Evolutionary conservation across 2,888 invertebrate genomes (phyloP).

Genomic region (Harmothoe impar): DNA sequence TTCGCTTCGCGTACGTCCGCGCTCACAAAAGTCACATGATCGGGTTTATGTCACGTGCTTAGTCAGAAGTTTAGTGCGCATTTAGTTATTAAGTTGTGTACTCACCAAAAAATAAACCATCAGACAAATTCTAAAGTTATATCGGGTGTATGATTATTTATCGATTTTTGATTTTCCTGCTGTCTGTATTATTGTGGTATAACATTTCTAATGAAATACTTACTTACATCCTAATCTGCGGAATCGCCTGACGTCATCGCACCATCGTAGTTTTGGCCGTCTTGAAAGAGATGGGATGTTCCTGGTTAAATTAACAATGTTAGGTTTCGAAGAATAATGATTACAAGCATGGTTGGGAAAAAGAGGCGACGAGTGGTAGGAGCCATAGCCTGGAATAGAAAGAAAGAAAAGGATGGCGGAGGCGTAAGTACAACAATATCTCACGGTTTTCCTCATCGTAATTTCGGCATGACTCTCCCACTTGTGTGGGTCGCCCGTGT

Average conservation of each 20-base stretch:
- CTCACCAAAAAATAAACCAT: too few relatives aligned
- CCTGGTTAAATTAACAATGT: slow-evolving; percentile 57
- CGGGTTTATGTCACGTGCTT: too few relatives aligned
- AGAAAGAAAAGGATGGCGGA: slow-evolving; percentile 60
- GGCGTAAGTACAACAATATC: slow-evolving; percentile 9
- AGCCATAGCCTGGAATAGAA: slow-evolving; percentile 64
- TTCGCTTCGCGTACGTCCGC: too few relatives aligned
- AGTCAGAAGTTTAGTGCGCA: too few relatives aligned
- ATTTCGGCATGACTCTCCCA: neutral
- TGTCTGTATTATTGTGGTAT: too few relatives aligned
- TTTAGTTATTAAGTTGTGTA: too few relatives aligned
- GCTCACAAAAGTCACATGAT: too few relatives aligned
- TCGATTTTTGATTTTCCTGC: too few relatives aligned
- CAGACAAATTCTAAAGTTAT: too few relatives aligned
- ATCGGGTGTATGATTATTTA: too few relatives aligned
- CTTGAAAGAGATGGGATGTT: slow-evolving; percentile 15
- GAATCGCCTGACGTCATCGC: slow-evolving; percentile 33
- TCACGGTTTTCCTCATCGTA: neutral
- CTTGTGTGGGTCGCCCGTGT: neutral
- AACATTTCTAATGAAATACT: too few relatives aligned
- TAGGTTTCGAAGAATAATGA: neutral
- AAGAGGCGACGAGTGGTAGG: slow-evolving; percentile 68
- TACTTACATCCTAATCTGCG: neutral
- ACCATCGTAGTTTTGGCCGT: neutral
- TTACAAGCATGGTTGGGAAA: slow-evolving; percentile 65